phyloP scores from a whole-genome alignment of 1,140 invertebrate genomes.

The Diabrotica virgifera region DNA sequence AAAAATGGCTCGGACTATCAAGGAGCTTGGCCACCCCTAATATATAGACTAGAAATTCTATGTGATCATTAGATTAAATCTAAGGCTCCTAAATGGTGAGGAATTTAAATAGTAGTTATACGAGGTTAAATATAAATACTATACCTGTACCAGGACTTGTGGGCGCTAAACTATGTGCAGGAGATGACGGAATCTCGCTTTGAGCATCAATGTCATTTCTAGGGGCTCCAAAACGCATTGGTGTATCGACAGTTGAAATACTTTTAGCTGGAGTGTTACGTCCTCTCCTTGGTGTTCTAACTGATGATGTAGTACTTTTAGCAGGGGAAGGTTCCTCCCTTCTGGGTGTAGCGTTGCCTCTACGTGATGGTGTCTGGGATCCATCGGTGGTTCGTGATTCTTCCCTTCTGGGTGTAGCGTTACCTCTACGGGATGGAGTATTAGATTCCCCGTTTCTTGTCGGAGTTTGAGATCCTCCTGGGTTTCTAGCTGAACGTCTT shows the following conservation, averaged over 20 bases:
- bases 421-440: constrained; percentile 10
- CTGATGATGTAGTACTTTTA: constrained; percentile 22
- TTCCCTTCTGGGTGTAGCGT: constrained; percentile 18
- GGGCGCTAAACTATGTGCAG: constrained; percentile 38
- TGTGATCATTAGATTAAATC: too few species aligned
- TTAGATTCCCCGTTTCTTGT: constrained; percentile 11
- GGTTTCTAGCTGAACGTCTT: not conserved
- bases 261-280: constrained; percentile 29
- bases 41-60: too few species aligned
- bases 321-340: constrained; percentile 24
- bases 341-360: constrained; percentile 19
- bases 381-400: not conserved
- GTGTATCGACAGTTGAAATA: constrained; percentile 33
- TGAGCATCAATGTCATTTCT: constrained; percentile 21
- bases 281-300: constrained; percentile 29
- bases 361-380: constrained; percentile 28
- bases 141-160: constrained; percentile 42
- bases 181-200: constrained; percentile 38
- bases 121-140: not conserved
- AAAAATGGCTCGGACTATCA: too few species aligned
- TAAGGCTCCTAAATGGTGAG: too few species aligned
- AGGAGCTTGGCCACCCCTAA: too few species aligned
- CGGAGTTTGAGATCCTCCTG: constrained; percentile 18
- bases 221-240: constrained; percentile 40
- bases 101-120: too few species aligned